These are phyloP conservation scores for Schizopygopsis malacanthus DNA, from an alignment of 2,797 vertebrate species.

Conservation along the genomic window DNA sequence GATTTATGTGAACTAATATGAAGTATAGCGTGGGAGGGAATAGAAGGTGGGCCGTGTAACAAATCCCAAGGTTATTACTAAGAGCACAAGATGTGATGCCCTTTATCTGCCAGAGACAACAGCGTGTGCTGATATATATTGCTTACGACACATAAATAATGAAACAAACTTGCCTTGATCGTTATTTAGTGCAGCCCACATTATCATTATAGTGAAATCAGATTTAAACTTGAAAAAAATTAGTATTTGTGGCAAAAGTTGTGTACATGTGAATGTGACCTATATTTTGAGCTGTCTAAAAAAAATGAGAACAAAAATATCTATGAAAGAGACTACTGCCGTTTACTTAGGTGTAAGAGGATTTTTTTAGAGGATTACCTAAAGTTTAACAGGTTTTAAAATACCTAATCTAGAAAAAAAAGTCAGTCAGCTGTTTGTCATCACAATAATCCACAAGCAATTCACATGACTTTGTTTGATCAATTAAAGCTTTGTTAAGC, in stretches of 20 bases:
- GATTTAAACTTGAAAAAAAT: background rate
- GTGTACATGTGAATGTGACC: conserved; percentile 25
- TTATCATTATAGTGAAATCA: background rate
- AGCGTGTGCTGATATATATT: conserved; percentile 4
- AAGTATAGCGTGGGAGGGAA: background rate
- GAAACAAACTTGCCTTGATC: conserved; percentile 37
- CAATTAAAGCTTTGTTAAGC: background rate
- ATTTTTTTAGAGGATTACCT: conserved; percentile 51
- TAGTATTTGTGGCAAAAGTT: background rate
- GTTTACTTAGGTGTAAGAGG: conserved; percentile 23
- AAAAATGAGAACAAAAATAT: background rate
- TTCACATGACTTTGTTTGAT: background rate
- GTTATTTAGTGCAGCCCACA: conserved; percentile 39
- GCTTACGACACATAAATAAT: conserved; percentile 37
- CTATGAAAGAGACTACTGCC: conserved; percentile 12
- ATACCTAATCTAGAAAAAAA: conserved; percentile 37
- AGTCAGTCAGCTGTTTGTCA: background rate
- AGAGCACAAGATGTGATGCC: background rate
- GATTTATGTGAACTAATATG: conserved; percentile 36
- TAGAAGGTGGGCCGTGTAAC: background rate
- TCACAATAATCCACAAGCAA: background rate
- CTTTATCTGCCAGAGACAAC: conserved; percentile 28
- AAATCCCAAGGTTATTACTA: conserved; percentile 10
- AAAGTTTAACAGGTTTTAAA: conserved; percentile 47
- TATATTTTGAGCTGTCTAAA: conserved; percentile 31